Conservation (phyloP, 1,140 invertebrate species). For the Cydia pomonella region DNA sequence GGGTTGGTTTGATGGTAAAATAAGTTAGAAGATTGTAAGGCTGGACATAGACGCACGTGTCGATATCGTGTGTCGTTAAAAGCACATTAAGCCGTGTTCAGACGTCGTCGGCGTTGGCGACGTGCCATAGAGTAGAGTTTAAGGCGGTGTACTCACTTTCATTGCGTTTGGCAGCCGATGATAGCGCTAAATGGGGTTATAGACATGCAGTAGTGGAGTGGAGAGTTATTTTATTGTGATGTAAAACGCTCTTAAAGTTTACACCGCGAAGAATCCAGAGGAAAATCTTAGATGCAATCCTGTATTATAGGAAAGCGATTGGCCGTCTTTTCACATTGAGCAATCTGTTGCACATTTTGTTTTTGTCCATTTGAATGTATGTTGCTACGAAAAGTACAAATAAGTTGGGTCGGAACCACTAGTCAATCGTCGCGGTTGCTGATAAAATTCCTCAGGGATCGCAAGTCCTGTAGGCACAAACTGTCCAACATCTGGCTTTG, state of each 20-base stretch:
- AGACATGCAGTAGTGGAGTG: not conserved
- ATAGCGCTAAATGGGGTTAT: not conserved
- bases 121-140: slow-evolving; percentile 25
- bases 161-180: slow-evolving; percentile 27
- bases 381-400: not conserved
- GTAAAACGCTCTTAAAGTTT: not conserved
- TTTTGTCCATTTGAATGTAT: not conserved
- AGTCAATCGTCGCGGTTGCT: too few relatives aligned
- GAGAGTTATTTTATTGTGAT: not conserved
- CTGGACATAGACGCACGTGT: slow-evolving; percentile 48
- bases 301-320: not conserved
- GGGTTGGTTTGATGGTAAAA: not conserved
- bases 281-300: not conserved
- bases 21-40: not conserved
- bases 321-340: not conserved
- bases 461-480: not conserved
- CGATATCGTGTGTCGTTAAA: slow-evolving; percentile 60
- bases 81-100: slow-evolving; percentile 54
- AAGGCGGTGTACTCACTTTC: slow-evolving; percentile 23
- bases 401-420: not conserved
- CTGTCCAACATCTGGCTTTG: not conserved
- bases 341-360: not conserved
- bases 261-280: not conserved
- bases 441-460: not conserved
- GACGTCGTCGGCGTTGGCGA: slow-evolving; percentile 41